Evolutionary conservation across 2,888 invertebrate genomes (phyloP).

Genomic region (Coelopa pilipes): DNA sequence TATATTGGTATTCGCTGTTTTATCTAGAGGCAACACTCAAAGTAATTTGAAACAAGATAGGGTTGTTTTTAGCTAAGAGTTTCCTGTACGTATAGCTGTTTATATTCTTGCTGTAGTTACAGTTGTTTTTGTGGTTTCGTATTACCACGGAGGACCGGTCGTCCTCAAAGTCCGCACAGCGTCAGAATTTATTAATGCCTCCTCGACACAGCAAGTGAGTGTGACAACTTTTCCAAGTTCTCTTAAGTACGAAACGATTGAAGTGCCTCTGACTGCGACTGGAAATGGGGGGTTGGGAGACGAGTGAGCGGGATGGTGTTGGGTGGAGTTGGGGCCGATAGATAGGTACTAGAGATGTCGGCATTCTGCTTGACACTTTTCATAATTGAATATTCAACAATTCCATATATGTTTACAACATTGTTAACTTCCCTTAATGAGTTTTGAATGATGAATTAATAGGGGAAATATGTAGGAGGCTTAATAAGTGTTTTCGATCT

Average conservation of each 20-base stretch:
- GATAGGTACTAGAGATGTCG: slow-evolving; percentile 12
- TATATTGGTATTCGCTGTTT: slow-evolving; percentile 12
- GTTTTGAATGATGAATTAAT: slow-evolving; percentile 32
- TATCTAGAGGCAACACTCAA: slow-evolving; percentile 21
- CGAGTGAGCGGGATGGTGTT: too few relatives aligned
- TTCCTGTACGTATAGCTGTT: too few relatives aligned
- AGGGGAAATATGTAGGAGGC: slow-evolving; percentile 23
- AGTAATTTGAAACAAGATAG: slow-evolving; percentile 19
- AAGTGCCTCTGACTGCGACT: not conserved
- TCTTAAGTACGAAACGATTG: slow-evolving; percentile 22
- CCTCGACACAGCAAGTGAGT: slow-evolving; percentile 5
- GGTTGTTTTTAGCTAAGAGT: not conserved
- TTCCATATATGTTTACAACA: slow-evolving; percentile 28
- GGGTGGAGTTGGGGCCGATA: not conserved
- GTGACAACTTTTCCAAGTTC: slow-evolving; percentile 21
- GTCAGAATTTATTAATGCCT: slow-evolving; percentile 24
- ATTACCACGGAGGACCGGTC: slow-evolving; percentile 11
- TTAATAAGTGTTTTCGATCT: slow-evolving; percentile 12
- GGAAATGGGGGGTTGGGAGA: too few relatives aligned
- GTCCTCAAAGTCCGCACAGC: not conserved
- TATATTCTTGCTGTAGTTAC: not conserved
- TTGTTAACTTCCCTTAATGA: slow-evolving; percentile 31
- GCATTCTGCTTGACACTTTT: slow-evolving; percentile 23
- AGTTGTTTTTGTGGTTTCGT: slow-evolving; percentile 19
- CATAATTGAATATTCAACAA: slow-evolving; percentile 31